These are phyloP conservation scores for Lepidothrix coronata DNA, from an alignment of 2,113 vertebrate genomes.

Conservation along the genomic window DNA sequence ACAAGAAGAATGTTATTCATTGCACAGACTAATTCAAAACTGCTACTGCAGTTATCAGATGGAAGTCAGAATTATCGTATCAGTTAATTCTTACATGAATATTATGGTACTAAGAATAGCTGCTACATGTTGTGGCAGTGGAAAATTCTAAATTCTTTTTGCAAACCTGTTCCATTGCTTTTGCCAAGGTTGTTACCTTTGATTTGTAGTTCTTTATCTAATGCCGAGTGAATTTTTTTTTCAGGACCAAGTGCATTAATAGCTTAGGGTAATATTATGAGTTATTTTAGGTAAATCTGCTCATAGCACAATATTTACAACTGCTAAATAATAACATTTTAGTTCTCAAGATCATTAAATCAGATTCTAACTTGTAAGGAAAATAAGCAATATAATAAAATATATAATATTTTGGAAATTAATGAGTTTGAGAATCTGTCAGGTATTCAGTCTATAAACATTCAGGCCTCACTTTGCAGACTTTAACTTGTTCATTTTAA, in stretches of 20 bases:
- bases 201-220: conserved; percentile 9
- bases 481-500: conserved; percentile 25
- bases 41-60: conserved; percentile 6
- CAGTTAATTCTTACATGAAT: background rate
- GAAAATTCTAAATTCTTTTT: conserved; percentile 16
- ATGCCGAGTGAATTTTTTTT: background rate
- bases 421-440: background rate
- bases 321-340: background rate
- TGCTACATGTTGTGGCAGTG: conserved; percentile 3
- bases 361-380: conserved; percentile 15
- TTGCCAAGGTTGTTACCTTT: conserved; percentile 15
- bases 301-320: background rate
- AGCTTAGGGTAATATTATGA: background rate
- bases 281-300: conserved; percentile 42
- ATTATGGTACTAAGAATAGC: background rate
- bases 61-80: background rate
- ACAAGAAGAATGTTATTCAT: background rate
- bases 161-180: background rate
- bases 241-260: conserved; percentile 14
- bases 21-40: background rate
- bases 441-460: background rate
- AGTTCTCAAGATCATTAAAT: background rate
- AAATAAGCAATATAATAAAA: background rate
- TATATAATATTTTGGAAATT: background rate
- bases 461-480: conserved; percentile 2